These are phyloP conservation scores for Rhagonycha fulva DNA, from an alignment of 2,888 invertebrate species.

Conservation along the genomic window DNA sequence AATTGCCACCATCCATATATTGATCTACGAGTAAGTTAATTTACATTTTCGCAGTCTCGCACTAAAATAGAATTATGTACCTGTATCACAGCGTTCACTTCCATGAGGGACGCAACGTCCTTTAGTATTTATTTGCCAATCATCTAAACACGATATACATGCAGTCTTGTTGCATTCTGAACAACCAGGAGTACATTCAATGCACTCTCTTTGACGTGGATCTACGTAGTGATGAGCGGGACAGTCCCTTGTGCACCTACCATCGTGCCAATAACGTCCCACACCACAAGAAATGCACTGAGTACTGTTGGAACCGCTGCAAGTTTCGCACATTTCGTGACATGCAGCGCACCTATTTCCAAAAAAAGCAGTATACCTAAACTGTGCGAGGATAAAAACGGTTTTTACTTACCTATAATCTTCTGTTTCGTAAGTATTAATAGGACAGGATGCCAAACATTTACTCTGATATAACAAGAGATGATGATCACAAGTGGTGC, in stretches of 20 bases:
- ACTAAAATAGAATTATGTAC: constrained; percentile 47
- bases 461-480: constrained; percentile 80
- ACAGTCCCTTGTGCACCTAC: constrained; percentile 73
- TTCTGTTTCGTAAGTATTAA: constrained; percentile 82
- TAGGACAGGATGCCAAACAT: constrained; percentile 83
- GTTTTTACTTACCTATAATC: constrained; percentile 71
- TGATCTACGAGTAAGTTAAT: constrained; percentile 62
- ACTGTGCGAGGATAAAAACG: neutral
- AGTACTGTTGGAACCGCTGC: constrained; percentile 74
- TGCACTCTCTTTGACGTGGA: constrained; percentile 78
- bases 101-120: constrained; percentile 74
- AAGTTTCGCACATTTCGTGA: constrained; percentile 79
- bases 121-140: constrained; percentile 78
- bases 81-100: constrained; percentile 69
- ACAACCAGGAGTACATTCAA: constrained; percentile 80
- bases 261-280: constrained; percentile 72
- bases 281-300: constrained; percentile 83
- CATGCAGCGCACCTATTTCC: constrained; percentile 72
- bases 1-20: constrained; percentile 72
- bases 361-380: neutral
- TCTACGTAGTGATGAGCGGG: constrained; percentile 77
- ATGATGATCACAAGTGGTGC: constrained; percentile 88
- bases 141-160: constrained; percentile 74
- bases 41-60: neutral
- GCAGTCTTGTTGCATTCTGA: constrained; percentile 72